Evolutionary conservation across 2,797 vertebrate genomes (phyloP), one percentile per base, ranked within the genome.

Genomic region (Geotrypetes seraphini): DNA sequence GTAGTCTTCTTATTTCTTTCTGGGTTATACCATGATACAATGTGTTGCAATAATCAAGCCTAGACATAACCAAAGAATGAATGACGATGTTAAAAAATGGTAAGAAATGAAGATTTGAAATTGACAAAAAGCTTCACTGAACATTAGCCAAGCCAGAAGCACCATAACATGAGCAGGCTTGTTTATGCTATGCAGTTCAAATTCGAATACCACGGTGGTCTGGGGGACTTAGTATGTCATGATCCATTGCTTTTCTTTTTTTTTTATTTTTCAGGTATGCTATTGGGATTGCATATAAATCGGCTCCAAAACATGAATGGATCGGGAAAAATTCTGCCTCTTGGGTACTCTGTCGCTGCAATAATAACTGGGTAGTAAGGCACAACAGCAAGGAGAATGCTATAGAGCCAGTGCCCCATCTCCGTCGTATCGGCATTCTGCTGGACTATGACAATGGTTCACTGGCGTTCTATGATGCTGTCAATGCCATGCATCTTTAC

Each of bases 281-380:
- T 7, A 87, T 99, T 34, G 96, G 96, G 11, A 81, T 99, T 26
- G 89, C 93, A 8, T 96, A 98, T 65, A 98, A 97, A 49, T 95
- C 92, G 0, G 91, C 95, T 2, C 96, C 95, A 0, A 96, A 93
- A 52, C 94, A 98, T 0, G 94, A 97, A 58, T 99, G 96, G 96
- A 89, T 98, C 0, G 96, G 96, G 19, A 97, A 96, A 60, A 98
- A 97, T 67, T 84, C 90, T 2, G 75, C 88, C 36, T 92, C 95
- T 7, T 99, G 96, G 96, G 94, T 95, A 1, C 73, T 99, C 31
- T 92, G 93, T 43, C 90, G 96, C 47, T 98, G 96, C 53, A 96
- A 96, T 66, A 96, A 91, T 60, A 81, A 86, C 0, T 99, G 96
- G 95, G 86, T 86, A 38, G 93, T 86, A 47, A 78, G 96, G 7